Conservation (phyloP, 2,113 vertebrate genomes). For the Sturnira hondurensis region DNA sequence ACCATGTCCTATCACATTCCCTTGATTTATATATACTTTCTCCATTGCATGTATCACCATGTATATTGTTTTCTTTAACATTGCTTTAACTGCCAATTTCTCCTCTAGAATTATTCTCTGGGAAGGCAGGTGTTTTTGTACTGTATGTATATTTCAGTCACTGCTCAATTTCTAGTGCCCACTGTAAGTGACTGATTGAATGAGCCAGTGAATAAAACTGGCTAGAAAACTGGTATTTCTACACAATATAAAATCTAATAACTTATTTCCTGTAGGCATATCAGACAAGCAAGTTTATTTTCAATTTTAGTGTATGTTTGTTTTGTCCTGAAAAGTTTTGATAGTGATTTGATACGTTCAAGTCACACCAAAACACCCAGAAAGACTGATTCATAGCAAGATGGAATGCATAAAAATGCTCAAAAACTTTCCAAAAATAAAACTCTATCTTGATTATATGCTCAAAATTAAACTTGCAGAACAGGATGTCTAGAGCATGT, state of each 20-base stretch:
- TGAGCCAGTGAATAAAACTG: neutral
- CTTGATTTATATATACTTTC: neutral
- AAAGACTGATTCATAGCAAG: neutral
- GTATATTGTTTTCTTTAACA: constrained; percentile 7
- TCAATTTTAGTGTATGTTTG: neutral
- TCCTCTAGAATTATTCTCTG: constrained; percentile 14
- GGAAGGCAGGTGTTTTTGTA: neutral
- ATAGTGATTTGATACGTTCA: neutral
- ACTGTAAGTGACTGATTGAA: neutral
- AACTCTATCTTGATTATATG: neutral
- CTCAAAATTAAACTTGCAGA: neutral
- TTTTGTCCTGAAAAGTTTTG: neutral
- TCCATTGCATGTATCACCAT: neutral
- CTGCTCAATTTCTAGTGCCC: neutral
- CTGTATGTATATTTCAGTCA: constrained; percentile 10
- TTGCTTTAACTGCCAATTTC: neutral
- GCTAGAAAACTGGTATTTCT: neutral
- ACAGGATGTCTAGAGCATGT: neutral
- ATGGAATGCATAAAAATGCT: neutral
- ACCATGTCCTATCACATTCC: neutral
- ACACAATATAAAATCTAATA: neutral
- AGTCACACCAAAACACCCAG: constrained; percentile 21
- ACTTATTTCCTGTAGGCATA: neutral
- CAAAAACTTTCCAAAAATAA: neutral
- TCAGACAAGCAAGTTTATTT: constrained; percentile 30